These are phyloP conservation scores for Heliconius sara DNA, from an alignment of 2,888 invertebrate species.

Conservation along the genomic window DNA sequence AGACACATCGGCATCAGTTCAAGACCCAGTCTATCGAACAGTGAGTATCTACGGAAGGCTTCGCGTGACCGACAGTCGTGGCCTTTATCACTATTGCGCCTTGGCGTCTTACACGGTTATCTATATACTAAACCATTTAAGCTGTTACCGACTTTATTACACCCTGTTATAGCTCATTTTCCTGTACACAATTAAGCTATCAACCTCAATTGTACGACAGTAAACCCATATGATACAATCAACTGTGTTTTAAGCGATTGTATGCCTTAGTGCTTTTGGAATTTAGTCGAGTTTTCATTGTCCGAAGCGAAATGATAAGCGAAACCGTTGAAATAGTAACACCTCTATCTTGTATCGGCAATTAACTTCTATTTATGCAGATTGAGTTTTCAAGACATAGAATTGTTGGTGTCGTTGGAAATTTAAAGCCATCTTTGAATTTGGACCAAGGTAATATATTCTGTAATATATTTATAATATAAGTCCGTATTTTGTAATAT, in stretches of 20 bases:
- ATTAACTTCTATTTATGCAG: constrained; percentile 51
- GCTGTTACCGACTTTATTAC: constrained; percentile 43
- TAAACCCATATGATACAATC: constrained; percentile 40
- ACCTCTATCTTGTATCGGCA: constrained; percentile 54
- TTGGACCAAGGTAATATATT: too few species aligned
- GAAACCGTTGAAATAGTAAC: constrained; percentile 49
- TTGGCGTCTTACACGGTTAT: constrained; percentile 47
- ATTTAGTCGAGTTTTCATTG: constrained; percentile 25
- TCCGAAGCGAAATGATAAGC: constrained; percentile 26
- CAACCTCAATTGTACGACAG: constrained; percentile 31
- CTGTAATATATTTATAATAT: too few species aligned
- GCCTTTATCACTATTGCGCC: constrained; percentile 54
- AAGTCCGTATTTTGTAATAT: too few species aligned
- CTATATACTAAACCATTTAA: constrained; percentile 30
- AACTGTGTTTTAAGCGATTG: constrained; percentile 19
- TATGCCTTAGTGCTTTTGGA: constrained; percentile 16
- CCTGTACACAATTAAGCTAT: constrained; percentile 35
- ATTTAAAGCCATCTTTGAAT: background rate
- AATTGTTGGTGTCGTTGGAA: background rate
- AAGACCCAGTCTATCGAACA: constrained; percentile 47
- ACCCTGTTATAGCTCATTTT: constrained; percentile 38
- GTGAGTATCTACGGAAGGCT: constrained; percentile 43
- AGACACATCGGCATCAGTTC: constrained; percentile 37
- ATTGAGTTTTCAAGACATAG: constrained; percentile 50
- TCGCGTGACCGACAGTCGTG: constrained; percentile 55